These are phyloP conservation scores for Bettongia penicillata DNA, from an alignment of 2,113 vertebrate genomes.

Conservation along the genomic window DNA sequence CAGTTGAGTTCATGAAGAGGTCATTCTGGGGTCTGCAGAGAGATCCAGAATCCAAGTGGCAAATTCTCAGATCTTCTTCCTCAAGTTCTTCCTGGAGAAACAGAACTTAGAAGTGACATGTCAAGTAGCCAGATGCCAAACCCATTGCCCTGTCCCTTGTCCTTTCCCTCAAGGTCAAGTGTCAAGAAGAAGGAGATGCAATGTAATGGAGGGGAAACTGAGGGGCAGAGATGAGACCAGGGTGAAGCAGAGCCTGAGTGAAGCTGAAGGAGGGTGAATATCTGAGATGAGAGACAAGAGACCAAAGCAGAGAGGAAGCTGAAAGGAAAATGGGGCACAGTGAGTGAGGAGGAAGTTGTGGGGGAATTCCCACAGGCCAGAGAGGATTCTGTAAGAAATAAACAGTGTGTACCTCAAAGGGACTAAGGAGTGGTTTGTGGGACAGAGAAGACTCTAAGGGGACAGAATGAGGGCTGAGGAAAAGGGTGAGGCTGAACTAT, in stretches of 20 bases:
- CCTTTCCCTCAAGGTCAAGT: too few species aligned
- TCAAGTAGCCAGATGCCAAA: too few species aligned
- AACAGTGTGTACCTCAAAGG: not conserved
- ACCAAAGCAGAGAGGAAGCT: not conserved
- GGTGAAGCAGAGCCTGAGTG: not conserved
- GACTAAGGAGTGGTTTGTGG: too few species aligned
- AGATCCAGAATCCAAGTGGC: not conserved
- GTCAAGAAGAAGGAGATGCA: too few species aligned
- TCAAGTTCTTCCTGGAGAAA: not conserved
- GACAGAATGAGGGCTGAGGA: too few species aligned
- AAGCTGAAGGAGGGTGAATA: not conserved
- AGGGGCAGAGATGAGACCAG: not conserved
- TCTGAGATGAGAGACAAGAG: not conserved
- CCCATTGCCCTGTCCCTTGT: too few species aligned
- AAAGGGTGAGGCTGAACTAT: too few species aligned
- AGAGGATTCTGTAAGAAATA: not conserved
- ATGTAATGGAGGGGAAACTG: too few species aligned
- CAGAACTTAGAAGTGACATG: not conserved
- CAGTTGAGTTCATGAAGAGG: not conserved
- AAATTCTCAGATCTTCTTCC: not conserved
- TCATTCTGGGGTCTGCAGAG: not conserved
- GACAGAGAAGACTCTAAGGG: too few species aligned
- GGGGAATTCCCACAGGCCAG: not conserved
- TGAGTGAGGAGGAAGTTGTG: not conserved
- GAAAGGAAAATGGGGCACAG: not conserved